Percentiles rank a stretch among this genome's conserved stretches.
phyloP scores from a whole-genome alignment of 2,888 invertebrate genomes.

The Mesorhabditis sp. region DNA sequence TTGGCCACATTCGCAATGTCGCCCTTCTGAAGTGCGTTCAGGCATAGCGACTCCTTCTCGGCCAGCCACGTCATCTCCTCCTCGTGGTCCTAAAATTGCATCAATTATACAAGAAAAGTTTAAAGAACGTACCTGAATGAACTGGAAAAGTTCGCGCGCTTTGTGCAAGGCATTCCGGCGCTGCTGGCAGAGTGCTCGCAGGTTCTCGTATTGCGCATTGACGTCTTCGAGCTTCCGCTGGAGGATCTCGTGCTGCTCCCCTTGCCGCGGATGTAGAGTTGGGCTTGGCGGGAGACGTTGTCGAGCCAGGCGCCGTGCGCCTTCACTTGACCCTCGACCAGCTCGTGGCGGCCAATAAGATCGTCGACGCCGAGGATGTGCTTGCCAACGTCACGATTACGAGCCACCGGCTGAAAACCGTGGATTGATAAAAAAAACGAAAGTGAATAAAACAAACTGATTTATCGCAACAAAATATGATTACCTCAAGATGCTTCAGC shows the following conservation, averaged over 20 bases:
- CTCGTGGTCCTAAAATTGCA: conserved; percentile 77
- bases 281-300: conserved; percentile 38
- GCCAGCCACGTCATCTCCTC: conserved; percentile 95
- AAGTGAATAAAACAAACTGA: background rate
- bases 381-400: conserved; percentile 74
- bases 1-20: conserved; percentile 85
- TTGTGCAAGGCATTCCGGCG: conserved; percentile 81
- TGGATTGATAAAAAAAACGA: too few species aligned
- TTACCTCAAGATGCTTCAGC: conserved; percentile 77
- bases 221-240: conserved; percentile 74
- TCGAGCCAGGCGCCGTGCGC: conserved; percentile 48
- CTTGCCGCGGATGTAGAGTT: conserved; percentile 47
- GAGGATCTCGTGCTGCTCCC: conserved; percentile 67
- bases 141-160: conserved; percentile 87
- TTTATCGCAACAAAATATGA: background rate
- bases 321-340: conserved; percentile 74
- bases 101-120: background rate
- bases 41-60: conserved; percentile 84
- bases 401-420: conserved; percentile 25
- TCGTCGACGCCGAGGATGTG: conserved; percentile 92
- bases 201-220: conserved; percentile 73
- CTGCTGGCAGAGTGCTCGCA: conserved; percentile 72
- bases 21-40: conserved; percentile 86
- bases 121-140: conserved; percentile 61
- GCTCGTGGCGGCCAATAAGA: conserved; percentile 83